Evolutionary conservation across 2,113 vertebrate genomes (phyloP).

Genomic region (Dolichallabes microphthalmus): DNA sequence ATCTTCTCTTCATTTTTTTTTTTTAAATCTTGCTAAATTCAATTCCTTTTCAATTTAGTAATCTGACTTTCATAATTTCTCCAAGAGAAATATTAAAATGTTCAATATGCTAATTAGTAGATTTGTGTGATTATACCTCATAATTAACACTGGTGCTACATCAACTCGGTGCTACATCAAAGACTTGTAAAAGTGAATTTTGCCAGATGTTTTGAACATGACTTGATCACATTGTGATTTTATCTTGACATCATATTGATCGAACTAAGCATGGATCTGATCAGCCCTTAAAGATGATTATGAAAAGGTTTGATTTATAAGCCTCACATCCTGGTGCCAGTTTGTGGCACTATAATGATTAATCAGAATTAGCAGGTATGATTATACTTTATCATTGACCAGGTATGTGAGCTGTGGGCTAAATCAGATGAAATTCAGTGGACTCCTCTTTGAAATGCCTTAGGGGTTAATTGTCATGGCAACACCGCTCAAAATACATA

Average conservation of each 20-base stretch:
- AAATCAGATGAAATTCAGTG: neutral
- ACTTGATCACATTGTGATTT: neutral
- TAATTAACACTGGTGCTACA: neutral
- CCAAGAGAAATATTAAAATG: neutral
- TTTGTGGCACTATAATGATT: neutral
- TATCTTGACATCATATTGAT: neutral
- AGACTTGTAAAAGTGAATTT: neutral
- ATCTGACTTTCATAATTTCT: neutral
- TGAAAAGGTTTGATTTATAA: neutral
- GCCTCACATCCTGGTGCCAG: neutral
- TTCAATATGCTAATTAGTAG: neutral
- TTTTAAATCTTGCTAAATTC: no score
- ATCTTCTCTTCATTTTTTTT: no score
- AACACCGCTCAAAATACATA: neutral
- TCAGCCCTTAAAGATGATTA: neutral
- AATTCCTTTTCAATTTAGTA: neutral
- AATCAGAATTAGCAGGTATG: neutral
- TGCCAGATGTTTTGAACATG: neutral
- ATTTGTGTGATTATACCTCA: neutral
- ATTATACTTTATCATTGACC: neutral
- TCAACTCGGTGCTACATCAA: neutral
- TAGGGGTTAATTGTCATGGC: neutral
- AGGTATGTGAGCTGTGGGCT: neutral
- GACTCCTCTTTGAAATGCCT: neutral
- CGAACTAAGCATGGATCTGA: neutral